phyloP scores from a whole-genome alignment of 1,140 invertebrate species.

The Trichogramma pretiosum region DNA sequence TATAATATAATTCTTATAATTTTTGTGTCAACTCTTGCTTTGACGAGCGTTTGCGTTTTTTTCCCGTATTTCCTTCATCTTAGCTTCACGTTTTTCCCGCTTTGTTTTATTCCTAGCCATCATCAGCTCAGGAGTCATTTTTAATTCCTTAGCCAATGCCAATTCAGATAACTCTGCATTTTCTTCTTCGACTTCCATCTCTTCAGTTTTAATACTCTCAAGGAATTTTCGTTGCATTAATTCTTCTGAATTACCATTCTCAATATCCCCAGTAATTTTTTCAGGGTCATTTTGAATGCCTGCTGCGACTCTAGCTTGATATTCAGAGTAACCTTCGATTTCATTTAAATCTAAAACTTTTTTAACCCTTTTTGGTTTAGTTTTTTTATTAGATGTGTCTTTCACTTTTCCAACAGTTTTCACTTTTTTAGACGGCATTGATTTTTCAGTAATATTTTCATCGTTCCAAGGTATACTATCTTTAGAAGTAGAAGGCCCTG shows the following conservation, averaged over 20 bases:
- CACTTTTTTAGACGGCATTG: background rate
- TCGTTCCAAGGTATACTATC: constrained; percentile 19
- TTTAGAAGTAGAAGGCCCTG: constrained; percentile 27
- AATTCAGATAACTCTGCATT: constrained; percentile 4
- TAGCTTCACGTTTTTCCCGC: constrained; percentile 23
- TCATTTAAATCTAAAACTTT: constrained; percentile 2
- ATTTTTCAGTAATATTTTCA: constrained; percentile 3
- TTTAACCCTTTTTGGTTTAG: constrained; percentile 5
- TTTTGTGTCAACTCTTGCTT: too few species aligned
- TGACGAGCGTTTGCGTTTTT: too few species aligned
- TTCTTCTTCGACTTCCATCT: constrained; percentile 13
- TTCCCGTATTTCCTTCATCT: constrained; percentile 26
- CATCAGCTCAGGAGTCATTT: background rate
- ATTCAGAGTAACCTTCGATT: background rate
- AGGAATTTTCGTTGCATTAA: too few species aligned
- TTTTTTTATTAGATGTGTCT: constrained; percentile 9
- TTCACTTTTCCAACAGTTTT: constrained; percentile 14
- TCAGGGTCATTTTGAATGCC: too few species aligned
- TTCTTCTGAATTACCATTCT: too few species aligned
- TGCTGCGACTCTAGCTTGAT: background rate
- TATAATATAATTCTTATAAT: too few species aligned
- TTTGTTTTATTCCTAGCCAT: constrained; percentile 6
- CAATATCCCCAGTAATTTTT: too few species aligned
- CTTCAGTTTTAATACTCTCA: constrained; percentile 4
- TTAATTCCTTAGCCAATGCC: constrained; percentile 9